phyloP scores from a whole-genome alignment of 2,888 invertebrate genomes.

The Hydraecia micacea region DNA sequence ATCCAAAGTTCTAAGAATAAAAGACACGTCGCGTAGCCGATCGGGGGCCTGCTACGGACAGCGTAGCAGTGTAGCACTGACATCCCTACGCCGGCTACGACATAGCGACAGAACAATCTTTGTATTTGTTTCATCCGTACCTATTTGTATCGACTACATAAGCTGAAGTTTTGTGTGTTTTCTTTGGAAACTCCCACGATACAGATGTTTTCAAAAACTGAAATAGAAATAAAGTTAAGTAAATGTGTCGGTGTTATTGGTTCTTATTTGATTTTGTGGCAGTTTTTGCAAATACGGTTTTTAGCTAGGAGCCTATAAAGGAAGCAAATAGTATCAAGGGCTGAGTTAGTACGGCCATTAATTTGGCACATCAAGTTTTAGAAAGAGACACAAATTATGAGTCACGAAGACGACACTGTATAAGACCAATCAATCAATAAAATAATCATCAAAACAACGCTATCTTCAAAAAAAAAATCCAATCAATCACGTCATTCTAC shows the following conservation, averaged over 20 bases:
- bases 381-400: background rate
- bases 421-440: too few species aligned
- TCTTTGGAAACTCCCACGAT: background rate
- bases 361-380: too few species aligned
- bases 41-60: conserved; percentile 25
- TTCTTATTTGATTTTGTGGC: background rate
- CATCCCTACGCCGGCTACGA: conserved; percentile 33
- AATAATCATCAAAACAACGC: too few species aligned
- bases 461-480: too few species aligned
- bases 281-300: background rate
- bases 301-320: too few species aligned
- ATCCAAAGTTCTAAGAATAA: background rate
- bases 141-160: background rate
- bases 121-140: background rate
- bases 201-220: background rate
- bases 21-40: conserved; percentile 19
- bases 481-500: too few species aligned
- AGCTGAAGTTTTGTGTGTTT: background rate
- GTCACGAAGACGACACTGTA: background rate
- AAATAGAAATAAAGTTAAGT: background rate
- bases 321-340: background rate
- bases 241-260: background rate
- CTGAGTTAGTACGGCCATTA: too few species aligned
- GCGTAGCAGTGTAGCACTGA: conserved; percentile 43
- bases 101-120: conserved; percentile 13